Conservation (phyloP, 2,113 vertebrate species). For the Agelaius phoeniceus region DNA sequence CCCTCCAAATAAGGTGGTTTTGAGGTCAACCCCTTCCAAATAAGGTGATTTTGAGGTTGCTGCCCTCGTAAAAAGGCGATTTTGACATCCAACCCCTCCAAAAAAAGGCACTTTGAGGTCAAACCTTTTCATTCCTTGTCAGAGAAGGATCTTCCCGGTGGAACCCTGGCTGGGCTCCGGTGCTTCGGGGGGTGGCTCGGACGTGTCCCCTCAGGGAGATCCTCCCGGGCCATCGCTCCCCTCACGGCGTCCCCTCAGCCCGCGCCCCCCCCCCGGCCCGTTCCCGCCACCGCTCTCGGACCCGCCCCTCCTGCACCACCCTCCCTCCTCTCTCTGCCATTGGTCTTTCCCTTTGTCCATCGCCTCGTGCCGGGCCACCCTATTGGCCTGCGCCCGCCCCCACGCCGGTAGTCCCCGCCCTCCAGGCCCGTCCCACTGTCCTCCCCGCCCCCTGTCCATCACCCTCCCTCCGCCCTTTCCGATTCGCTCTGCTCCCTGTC, state of each 20-base stretch:
- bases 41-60: neutral
- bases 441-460: neutral
- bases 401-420: neutral
- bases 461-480: too few relatives aligned
- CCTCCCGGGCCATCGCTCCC: neutral
- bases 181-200: accelerated
- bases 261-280: neutral
- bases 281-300: neutral
- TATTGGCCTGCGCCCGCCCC: neutral
- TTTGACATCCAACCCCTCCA: neutral
- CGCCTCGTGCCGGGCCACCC: accelerated
- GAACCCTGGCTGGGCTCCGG: neutral
- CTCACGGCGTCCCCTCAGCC: neutral
- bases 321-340: neutral
- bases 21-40: neutral
- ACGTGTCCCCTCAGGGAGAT: neutral
- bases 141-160: neutral
- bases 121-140: neutral
- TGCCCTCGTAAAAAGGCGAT: neutral
- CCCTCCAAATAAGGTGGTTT: neutral
- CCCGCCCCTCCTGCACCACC: neutral
- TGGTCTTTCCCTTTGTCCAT: accelerated
- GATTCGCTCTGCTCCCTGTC: too few relatives aligned
- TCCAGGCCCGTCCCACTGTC: too few relatives aligned
- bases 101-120: too few relatives aligned